A percentile compares a stretch with the other conserved stretches of the same genome.
Conservation (phyloP, 2,888 invertebrate genomes). For the Xestia ashworthii region DNA sequence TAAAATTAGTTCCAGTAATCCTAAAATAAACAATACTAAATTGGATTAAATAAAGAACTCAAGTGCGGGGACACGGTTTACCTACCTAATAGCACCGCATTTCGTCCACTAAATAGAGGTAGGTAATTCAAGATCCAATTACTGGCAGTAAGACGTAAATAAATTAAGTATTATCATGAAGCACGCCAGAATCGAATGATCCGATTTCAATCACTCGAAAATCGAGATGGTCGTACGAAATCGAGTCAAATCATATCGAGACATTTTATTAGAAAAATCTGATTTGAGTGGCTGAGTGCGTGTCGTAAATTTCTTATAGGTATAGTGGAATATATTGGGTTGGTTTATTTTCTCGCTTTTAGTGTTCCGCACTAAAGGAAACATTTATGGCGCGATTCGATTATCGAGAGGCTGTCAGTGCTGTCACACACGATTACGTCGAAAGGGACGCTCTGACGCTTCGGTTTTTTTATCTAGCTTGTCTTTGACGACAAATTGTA, state of each 20-base stretch:
- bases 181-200: slow-evolving; percentile 22
- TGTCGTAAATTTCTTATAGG: slow-evolving; percentile 32
- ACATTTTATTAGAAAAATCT: slow-evolving; percentile 52
- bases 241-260: slow-evolving; percentile 41
- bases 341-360: slow-evolving; percentile 42
- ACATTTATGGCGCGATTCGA: slow-evolving; percentile 46
- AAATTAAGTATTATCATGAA: slow-evolving; percentile 31
- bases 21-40: slow-evolving; percentile 24
- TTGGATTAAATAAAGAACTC: slow-evolving; percentile 24
- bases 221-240: slow-evolving; percentile 18
- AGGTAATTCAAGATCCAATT: slow-evolving; percentile 43
- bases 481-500: not conserved
- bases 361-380: slow-evolving; percentile 33
- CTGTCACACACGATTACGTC: slow-evolving; percentile 28
- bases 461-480: not conserved
- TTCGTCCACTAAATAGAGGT: slow-evolving; percentile 26
- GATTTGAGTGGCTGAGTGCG: slow-evolving; percentile 19
- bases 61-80: slow-evolving; percentile 21
- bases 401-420: slow-evolving; percentile 43
- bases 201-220: slow-evolving; percentile 32
- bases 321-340: slow-evolving; percentile 7
- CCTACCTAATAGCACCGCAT: slow-evolving; percentile 2
- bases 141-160: slow-evolving; percentile 19
- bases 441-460: not conserved
- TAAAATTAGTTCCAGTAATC: slow-evolving; percentile 7